phyloP scores from a whole-genome alignment of 2,888 invertebrate species.

The Dryocosmus kuriphilus region DNA sequence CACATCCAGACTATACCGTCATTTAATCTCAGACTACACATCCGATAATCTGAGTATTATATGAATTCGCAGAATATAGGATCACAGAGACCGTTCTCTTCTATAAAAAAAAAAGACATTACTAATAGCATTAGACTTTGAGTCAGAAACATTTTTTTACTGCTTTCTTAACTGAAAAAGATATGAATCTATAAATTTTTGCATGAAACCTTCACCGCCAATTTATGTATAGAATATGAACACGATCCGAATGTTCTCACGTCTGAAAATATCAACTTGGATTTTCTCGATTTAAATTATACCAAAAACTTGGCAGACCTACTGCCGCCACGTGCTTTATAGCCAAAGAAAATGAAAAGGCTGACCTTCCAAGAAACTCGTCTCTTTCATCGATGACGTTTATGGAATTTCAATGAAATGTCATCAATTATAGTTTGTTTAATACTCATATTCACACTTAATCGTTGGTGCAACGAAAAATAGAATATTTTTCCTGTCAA shows the following conservation, averaged over 20 bases:
- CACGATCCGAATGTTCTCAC: not conserved
- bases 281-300: constrained; percentile 17
- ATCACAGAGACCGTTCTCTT: not conserved
- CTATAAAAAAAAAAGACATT: not conserved
- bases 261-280: constrained; percentile 16
- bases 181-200: not conserved
- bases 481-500: not conserved
- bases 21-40: constrained; percentile 18
- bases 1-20: not conserved
- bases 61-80: constrained; percentile 21
- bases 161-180: not conserved
- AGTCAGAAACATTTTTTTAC: not conserved
- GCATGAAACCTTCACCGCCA: not conserved
- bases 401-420: constrained; percentile 18
- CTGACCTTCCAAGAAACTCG: constrained; percentile 13
- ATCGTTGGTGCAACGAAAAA: not conserved
- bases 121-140: constrained; percentile 6
- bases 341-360: not conserved
- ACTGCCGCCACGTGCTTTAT: constrained; percentile 19
- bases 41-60: constrained; percentile 7
- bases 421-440: constrained; percentile 27
- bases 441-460: not conserved
- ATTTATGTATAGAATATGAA: not conserved
- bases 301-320: constrained; percentile 31
- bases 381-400: not conserved